These are phyloP conservation scores for Sebastes hubbsi DNA, from an alignment of 2,797 vertebrate species.

Conservation along the genomic window DNA sequence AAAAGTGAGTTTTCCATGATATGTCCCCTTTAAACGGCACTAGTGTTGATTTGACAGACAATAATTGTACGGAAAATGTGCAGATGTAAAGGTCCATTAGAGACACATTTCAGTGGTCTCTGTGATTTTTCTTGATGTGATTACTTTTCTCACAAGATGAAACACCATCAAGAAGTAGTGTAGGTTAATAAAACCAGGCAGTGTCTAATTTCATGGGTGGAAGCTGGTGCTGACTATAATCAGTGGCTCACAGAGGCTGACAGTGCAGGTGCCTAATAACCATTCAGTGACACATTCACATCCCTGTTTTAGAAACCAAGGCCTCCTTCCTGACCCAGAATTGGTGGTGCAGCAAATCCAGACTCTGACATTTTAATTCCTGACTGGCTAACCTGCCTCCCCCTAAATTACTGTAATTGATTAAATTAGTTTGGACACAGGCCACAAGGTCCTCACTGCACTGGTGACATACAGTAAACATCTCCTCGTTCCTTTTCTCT, in stretches of 20 bases:
- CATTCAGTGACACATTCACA: conserved; percentile 55
- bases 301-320: conserved; percentile 66
- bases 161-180: neutral
- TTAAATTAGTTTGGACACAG: conserved; percentile 82
- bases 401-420: conserved; percentile 80
- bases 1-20: too few relatives aligned
- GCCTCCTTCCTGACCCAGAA: conserved; percentile 51
- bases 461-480: conserved; percentile 33
- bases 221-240: conserved; percentile 70
- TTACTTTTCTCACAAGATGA: neutral
- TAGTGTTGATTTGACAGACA: neutral
- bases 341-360: conserved; percentile 43
- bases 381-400: conserved; percentile 60
- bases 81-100: neutral
- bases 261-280: conserved; percentile 84
- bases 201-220: conserved; percentile 65
- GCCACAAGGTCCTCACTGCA: conserved; percentile 63
- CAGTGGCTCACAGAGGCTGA: conserved; percentile 68
- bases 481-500: neutral
- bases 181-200: neutral
- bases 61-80: neutral
- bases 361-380: conserved; percentile 76
- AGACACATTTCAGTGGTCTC: neutral
- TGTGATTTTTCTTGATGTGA: neutral
- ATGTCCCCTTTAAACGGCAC: neutral